Conservation (phyloP, 1,140 invertebrate genomes). For the Steinernema feltiae region DNA sequence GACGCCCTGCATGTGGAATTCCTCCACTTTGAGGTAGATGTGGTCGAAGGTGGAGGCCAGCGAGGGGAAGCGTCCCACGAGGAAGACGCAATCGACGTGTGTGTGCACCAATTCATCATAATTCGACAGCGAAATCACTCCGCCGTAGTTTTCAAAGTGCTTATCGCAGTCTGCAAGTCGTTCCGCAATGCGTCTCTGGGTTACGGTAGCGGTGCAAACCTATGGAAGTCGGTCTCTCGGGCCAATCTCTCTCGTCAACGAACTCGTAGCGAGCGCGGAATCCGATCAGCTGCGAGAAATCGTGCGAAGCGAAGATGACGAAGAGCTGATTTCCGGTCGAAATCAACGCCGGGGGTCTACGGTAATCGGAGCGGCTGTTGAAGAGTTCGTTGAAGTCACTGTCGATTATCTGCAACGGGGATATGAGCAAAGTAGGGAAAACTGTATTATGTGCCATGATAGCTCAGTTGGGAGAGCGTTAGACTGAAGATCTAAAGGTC, state of each 20-base stretch:
- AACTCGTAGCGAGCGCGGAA: conserved; percentile 46
- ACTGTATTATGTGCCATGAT: conserved; percentile 32
- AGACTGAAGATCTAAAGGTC: conserved; percentile 63
- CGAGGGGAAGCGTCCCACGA: conserved; percentile 34
- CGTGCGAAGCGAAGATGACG: conserved; percentile 38
- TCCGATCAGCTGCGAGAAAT: conserved; percentile 41
- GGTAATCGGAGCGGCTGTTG: conserved; percentile 39
- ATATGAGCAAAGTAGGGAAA: no score
- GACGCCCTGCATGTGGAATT: conserved; percentile 41
- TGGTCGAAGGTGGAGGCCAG: conserved; percentile 38
- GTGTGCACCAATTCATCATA: conserved; percentile 28
- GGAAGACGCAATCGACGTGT: conserved; percentile 49
- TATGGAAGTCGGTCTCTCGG: conserved; percentile 34
- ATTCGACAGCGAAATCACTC: conserved; percentile 31
- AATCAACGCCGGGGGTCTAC: conserved; percentile 36
- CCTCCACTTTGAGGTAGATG: conserved; percentile 45
- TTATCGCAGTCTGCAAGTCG: conserved; percentile 46
- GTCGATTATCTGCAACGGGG: conserved; percentile 38
- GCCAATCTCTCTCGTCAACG: conserved; percentile 29
- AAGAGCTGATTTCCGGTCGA: conserved; percentile 27
- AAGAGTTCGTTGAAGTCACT: conserved; percentile 39
- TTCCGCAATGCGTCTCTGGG: neutral
- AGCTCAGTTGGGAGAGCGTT: conserved; percentile 61
- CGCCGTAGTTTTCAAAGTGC: conserved; percentile 41
- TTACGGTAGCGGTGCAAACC: conserved; percentile 30